Conservation (phyloP, 2,888 invertebrate species). For the Cataglyphis albicans region DNA sequence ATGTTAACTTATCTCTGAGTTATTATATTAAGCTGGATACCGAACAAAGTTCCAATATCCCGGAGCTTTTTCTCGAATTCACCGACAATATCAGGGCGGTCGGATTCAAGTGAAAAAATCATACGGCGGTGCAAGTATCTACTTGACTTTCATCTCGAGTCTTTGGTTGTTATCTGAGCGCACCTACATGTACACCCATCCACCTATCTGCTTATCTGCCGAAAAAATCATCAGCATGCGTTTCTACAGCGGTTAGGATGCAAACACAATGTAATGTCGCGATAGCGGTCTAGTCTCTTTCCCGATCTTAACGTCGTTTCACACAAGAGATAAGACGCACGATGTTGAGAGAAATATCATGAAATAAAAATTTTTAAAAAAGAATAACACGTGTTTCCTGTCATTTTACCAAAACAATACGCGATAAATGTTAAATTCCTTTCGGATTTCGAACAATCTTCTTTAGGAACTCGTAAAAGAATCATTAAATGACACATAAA, state of each 20-base stretch:
- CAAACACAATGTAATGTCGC: slow-evolving; percentile 76
- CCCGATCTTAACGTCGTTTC: slow-evolving; percentile 61
- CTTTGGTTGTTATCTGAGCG: slow-evolving; percentile 69
- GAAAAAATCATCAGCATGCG: slow-evolving; percentile 75
- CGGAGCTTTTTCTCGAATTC: neutral
- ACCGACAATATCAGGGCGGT: slow-evolving; percentile 42
- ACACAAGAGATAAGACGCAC: slow-evolving; percentile 4
- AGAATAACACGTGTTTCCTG: neutral
- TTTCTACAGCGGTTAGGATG: slow-evolving; percentile 74
- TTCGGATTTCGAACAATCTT: neutral
- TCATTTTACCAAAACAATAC: neutral
- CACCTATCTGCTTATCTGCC: slow-evolving; percentile 75
- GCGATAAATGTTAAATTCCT: neutral
- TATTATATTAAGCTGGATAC: slow-evolving; percentile 14
- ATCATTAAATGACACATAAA: neutral
- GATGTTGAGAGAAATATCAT: neutral
- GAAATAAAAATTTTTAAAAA: neutral
- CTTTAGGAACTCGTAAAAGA: neutral
- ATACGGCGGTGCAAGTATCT: slow-evolving; percentile 50
- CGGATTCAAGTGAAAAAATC: slow-evolving; percentile 42
- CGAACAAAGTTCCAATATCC: neutral
- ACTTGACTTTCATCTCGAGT: slow-evolving; percentile 64
- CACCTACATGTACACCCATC: slow-evolving; percentile 75
- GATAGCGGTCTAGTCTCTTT: slow-evolving; percentile 68
- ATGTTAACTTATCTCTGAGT: slow-evolving; percentile 1